These are phyloP conservation scores for Hypotaenidia okinawae DNA, from an alignment of 2,797 vertebrate genomes.

Conservation along the genomic window DNA sequence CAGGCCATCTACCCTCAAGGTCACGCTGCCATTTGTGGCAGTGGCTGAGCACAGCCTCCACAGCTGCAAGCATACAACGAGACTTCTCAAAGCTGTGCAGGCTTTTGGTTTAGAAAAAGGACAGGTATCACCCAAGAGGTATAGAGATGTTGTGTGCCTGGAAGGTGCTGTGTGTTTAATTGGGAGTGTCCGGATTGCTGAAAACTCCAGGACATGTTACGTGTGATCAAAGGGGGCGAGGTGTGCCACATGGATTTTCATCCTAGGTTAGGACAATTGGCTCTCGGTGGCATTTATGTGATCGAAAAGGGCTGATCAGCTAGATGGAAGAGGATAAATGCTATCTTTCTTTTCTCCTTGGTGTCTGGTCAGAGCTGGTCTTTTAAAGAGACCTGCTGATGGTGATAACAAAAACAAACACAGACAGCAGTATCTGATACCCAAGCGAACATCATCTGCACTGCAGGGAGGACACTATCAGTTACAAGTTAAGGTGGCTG, in stretches of 20 bases:
- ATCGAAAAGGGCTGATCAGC: background rate
- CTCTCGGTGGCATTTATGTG: background rate
- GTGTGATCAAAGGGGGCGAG: background rate
- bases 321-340: background rate
- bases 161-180: background rate
- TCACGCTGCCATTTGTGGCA: fast-evolving
- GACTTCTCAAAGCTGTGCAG: background rate
- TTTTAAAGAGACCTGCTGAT: constrained; percentile 26
- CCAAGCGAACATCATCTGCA: background rate
- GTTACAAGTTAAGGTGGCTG: constrained; percentile 33
- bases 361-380: constrained; percentile 10
- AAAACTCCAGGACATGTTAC: fast-evolving
- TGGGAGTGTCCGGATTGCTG: background rate
- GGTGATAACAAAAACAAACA: constrained; percentile 42
- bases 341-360: background rate
- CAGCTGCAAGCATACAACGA: background rate
- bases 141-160: background rate
- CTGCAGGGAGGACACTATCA: background rate
- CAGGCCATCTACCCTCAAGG: background rate
- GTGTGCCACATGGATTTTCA: background rate
- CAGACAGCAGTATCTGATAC: constrained; percentile 28
- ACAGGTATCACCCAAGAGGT: background rate
- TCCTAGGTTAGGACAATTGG: background rate
- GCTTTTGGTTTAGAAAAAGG: background rate
- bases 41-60: fast-evolving